These are phyloP conservation scores for Dufourea novaeangliae DNA, from an alignment of 1,140 invertebrate species.

Conservation along the genomic window DNA sequence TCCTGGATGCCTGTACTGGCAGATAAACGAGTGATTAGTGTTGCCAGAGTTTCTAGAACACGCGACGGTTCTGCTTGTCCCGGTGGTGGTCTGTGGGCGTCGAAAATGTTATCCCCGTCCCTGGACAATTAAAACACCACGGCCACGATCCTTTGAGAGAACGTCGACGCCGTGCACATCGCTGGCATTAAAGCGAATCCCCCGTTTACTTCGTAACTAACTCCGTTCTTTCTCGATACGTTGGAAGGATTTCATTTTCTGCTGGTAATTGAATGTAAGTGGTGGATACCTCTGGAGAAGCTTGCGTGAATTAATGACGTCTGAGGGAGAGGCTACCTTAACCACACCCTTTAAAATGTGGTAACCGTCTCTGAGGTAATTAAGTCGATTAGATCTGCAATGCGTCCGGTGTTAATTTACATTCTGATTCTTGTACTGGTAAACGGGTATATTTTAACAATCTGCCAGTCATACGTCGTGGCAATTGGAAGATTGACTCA, in stretches of 20 bases:
- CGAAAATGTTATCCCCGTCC: conserved; percentile 31
- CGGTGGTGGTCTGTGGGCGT: conserved; percentile 33
- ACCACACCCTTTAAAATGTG: too few species aligned
- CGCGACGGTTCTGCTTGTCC: not conserved
- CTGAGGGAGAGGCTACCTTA: too few species aligned
- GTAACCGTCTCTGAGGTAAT: too few species aligned
- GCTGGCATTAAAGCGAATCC: conserved; percentile 35
- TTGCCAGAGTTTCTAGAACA: conserved; percentile 51
- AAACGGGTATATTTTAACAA: too few species aligned
- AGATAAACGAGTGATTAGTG: conserved; percentile 55
- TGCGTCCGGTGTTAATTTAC: too few species aligned
- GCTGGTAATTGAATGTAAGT: conserved; percentile 1
- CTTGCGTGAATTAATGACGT: not conserved
- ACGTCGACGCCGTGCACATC: conserved; percentile 11
- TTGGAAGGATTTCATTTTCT: not conserved
- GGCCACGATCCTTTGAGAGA: not conserved
- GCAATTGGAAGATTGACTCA: too few species aligned
- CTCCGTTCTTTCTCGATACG: not conserved
- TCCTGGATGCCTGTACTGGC: conserved; percentile 33
- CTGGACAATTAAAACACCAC: conserved; percentile 30
- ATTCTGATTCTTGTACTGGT: too few species aligned
- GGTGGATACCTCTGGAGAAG: too few species aligned
- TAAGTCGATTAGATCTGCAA: too few species aligned
- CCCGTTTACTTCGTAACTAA: conserved; percentile 12
- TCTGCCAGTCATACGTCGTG: too few species aligned